These are phyloP conservation scores for Coelinius sp. DNA, from an alignment of 2,888 invertebrate species.

Conservation along the genomic window DNA sequence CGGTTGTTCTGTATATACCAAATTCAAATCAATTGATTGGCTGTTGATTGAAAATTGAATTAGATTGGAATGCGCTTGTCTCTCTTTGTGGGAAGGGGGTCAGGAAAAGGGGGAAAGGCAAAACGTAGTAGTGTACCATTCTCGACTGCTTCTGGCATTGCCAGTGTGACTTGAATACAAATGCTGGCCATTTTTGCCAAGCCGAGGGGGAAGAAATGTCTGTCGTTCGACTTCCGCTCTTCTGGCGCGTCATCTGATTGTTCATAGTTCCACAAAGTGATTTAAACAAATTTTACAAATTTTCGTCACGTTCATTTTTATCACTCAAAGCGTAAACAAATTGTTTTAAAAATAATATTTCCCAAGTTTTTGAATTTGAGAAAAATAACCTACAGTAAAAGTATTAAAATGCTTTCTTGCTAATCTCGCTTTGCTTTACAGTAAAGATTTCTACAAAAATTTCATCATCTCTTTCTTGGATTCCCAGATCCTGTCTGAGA, in stretches of 20 bases:
- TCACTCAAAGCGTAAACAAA: too few species aligned
- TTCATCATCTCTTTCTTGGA: too few species aligned
- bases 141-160: constrained; percentile 12
- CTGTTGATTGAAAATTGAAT: constrained; percentile 76
- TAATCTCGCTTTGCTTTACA: too few species aligned
- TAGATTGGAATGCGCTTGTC: constrained; percentile 73
- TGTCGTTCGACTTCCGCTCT: constrained; percentile 60
- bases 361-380: too few species aligned
- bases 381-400: too few species aligned
- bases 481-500: too few species aligned
- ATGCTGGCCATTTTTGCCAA: constrained; percentile 53
- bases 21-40: constrained; percentile 75
- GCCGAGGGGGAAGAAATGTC: constrained; percentile 47
- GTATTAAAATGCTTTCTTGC: too few species aligned
- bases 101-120: constrained; percentile 50
- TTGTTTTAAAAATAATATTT: too few species aligned
- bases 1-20: constrained; percentile 67
- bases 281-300: neutral
- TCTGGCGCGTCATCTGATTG: constrained; percentile 54
- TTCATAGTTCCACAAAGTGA: constrained; percentile 3
- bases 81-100: constrained; percentile 51
- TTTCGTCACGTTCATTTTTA: neutral
- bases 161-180: constrained; percentile 65
- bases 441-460: too few species aligned
- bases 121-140: constrained; percentile 16